These are phyloP conservation scores for Drosophila subobscura DNA, from an alignment of 1,140 invertebrate species.

Conservation along the genomic window DNA sequence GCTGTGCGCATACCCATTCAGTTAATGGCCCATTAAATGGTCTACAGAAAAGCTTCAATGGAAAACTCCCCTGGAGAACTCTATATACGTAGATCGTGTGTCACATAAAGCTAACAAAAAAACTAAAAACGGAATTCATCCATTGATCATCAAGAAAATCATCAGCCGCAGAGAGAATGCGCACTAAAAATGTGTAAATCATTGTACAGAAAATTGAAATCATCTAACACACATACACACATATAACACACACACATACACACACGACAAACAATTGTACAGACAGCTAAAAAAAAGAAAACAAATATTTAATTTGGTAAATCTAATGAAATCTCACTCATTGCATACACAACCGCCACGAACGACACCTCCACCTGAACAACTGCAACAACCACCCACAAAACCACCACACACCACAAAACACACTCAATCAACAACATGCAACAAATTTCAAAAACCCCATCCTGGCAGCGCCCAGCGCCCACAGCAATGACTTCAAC, in stretches of 20 bases:
- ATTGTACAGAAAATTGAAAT: constrained; percentile 18
- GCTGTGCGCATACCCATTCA: constrained; percentile 42
- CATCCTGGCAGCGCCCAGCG: constrained; percentile 44
- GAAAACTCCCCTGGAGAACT: not conserved
- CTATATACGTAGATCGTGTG: not conserved
- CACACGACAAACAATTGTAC: constrained; percentile 50
- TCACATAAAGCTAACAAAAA: constrained; percentile 42
- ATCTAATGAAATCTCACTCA: constrained; percentile 78
- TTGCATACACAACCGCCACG: constrained; percentile 72
- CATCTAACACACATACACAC: constrained; percentile 34
- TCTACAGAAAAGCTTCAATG: constrained; percentile 33
- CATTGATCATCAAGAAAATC: constrained; percentile 33
- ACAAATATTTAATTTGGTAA: constrained; percentile 67
- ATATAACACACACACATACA: constrained; percentile 10
- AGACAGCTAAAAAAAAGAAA: constrained; percentile 49
- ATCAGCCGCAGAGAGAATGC: constrained; percentile 12
- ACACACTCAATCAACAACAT: constrained; percentile 23
- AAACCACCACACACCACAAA: constrained; percentile 19
- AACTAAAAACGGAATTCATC: constrained; percentile 49
- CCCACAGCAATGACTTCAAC: constrained; percentile 72
- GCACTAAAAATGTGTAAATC: constrained; percentile 26
- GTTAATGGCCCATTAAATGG: constrained; percentile 39
- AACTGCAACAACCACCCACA: constrained; percentile 22
- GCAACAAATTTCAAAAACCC: constrained; percentile 11
- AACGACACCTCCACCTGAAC: constrained; percentile 38